These are phyloP conservation scores for Triplophysa dalaica DNA, from an alignment of 2,113 vertebrate species.

Conservation along the genomic window DNA sequence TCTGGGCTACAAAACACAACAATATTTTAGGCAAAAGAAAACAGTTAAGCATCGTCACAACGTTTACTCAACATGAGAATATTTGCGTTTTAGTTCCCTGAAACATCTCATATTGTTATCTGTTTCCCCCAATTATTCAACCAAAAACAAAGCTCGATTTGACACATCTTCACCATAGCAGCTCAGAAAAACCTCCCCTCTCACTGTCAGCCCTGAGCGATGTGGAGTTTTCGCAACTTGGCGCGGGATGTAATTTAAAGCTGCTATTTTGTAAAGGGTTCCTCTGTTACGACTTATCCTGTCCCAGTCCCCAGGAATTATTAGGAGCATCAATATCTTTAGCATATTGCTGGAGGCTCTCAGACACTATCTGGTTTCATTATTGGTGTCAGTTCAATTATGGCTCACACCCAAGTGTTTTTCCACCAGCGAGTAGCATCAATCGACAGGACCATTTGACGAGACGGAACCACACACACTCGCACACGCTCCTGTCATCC, in stretches of 20 bases:
- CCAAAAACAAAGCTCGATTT: background rate
- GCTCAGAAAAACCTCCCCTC: background rate
- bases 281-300: conserved; percentile 48
- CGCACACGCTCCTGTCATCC: conserved; percentile 18
- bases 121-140: background rate
- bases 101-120: background rate
- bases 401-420: conserved; percentile 99
- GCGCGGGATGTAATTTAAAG: conserved; percentile 43
- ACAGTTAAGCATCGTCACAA: too few species aligned
- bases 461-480: conserved; percentile 69
- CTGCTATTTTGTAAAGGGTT: conserved; percentile 43
- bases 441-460: conserved; percentile 92
- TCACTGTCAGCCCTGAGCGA: conserved; percentile 27
- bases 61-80: background rate
- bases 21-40: too few species aligned
- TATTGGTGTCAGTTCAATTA: conserved; percentile 98
- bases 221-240: conserved; percentile 13
- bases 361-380: conserved; percentile 95
- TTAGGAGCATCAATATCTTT: conserved; percentile 98
- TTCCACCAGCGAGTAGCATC: conserved; percentile 97
- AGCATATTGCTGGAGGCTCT: conserved; percentile 90
- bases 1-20: too few species aligned
- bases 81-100: background rate
- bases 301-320: conserved; percentile 83
- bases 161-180: background rate